Evolutionary conservation across 1,140 invertebrate genomes (phyloP).

Genomic region (Lysiphlebus fabarum): DNA sequence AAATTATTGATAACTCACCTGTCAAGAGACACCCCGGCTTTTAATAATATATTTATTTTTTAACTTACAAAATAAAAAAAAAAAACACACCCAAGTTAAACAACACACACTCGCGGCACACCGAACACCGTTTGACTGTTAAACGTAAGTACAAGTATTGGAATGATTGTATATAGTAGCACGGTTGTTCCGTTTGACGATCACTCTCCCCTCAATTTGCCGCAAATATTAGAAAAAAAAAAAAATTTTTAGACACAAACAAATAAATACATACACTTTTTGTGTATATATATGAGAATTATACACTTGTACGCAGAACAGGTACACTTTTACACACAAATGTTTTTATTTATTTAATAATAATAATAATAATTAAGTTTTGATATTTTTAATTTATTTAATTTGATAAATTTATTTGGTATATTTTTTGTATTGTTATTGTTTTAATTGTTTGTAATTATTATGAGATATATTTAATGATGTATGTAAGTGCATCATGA

Average conservation of each 20-base stretch:
- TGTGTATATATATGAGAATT: no score
- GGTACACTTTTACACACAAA: no score
- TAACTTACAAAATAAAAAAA: not conserved
- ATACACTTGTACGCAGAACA: not conserved
- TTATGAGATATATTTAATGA: not conserved
- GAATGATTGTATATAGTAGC: no score
- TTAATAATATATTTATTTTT: not conserved
- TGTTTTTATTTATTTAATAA: no score
- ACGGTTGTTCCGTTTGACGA: conserved; percentile 20
- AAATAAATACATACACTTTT: no score
- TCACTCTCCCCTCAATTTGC: conserved; percentile 13
- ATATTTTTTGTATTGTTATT: not conserved
- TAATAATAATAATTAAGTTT: no score
- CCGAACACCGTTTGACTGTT: conserved; percentile 23
- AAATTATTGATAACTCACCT: conserved; percentile 18
- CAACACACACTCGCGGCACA: conserved; percentile 19
- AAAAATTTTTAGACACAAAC: not conserved
- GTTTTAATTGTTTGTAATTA: not conserved
- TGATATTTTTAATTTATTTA: no score
- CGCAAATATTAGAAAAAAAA: not conserved
- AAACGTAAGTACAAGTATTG: not conserved
- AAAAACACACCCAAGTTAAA: not conserved
- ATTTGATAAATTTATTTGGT: no score
- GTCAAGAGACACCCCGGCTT: conserved; percentile 25
- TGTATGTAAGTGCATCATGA: not conserved